These are phyloP conservation scores for Cephonodes hylas DNA, from an alignment of 2,888 invertebrate species.

Conservation along the genomic window DNA sequence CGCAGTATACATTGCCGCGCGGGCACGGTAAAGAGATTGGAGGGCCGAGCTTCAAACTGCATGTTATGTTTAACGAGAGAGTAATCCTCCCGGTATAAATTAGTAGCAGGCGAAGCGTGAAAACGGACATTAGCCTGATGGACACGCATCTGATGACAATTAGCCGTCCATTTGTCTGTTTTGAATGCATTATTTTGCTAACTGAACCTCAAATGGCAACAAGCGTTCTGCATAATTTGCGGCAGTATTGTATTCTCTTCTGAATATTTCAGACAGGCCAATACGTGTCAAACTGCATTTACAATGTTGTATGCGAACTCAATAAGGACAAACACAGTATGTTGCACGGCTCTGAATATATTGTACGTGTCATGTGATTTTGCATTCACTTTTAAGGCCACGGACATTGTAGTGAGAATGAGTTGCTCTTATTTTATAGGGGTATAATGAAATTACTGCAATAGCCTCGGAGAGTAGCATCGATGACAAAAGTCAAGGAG, in stretches of 20 bases:
- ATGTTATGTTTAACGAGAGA: conserved; percentile 42
- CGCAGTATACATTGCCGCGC: conserved; percentile 21
- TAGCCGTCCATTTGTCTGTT: conserved; percentile 26
- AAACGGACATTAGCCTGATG: conserved; percentile 34
- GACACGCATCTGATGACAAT: conserved; percentile 31
- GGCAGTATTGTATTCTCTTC: neutral
- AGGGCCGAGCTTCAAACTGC: conserved; percentile 40
- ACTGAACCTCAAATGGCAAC: conserved; percentile 3
- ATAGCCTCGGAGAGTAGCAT: no score
- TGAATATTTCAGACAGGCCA: neutral
- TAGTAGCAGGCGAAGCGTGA: conserved; percentile 44
- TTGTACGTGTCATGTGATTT: neutral
- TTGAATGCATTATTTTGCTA: conserved; percentile 6
- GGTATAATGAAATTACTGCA: no score
- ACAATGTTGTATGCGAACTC: neutral
- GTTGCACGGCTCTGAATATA: neutral
- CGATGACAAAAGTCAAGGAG: no score
- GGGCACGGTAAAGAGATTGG: conserved; percentile 44
- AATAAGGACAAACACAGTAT: neutral
- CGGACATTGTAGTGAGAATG: neutral
- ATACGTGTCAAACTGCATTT: neutral
- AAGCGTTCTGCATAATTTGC: conserved; percentile 1
- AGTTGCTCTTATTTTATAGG: no score
- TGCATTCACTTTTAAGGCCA: neutral
- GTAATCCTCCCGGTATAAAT: conserved; percentile 36